These are phyloP conservation scores for Laspeyria flexula DNA, from an alignment of 2,888 invertebrate species.

Conservation along the genomic window DNA sequence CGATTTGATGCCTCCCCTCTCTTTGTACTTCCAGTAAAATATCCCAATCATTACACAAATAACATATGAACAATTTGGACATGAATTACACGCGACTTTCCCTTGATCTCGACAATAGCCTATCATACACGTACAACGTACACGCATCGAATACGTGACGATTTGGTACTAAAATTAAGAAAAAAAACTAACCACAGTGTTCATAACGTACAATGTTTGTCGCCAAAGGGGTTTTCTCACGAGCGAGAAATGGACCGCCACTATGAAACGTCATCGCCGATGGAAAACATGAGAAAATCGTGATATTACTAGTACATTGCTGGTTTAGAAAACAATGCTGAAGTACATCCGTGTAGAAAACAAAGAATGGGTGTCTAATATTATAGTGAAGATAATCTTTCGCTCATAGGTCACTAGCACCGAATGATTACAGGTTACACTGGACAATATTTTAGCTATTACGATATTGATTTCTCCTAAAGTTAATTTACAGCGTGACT, in stretches of 20 bases:
- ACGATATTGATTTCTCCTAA: slow-evolving; percentile 71
- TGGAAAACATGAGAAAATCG: slow-evolving; percentile 6
- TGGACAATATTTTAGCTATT: slow-evolving; percentile 70
- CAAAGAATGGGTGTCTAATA: slow-evolving; percentile 7
- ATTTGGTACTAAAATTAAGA: slow-evolving; percentile 37
- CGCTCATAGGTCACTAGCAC: slow-evolving; percentile 45
- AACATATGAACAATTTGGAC: background rate
- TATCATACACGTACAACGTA: slow-evolving; percentile 32
- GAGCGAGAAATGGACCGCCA: slow-evolving; percentile 36
- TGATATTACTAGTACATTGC: slow-evolving; percentile 6
- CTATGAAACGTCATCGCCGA: slow-evolving; percentile 4
- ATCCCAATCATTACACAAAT: background rate
- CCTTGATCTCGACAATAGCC: slow-evolving; percentile 24
- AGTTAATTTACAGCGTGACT: slow-evolving; percentile 60
- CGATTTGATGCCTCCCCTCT: too few species aligned
- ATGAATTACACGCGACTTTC: background rate
- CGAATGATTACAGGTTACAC: slow-evolving; percentile 56
- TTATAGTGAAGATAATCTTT: background rate
- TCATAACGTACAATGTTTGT: slow-evolving; percentile 53
- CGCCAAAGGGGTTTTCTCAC: slow-evolving; percentile 77
- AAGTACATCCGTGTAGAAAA: background rate
- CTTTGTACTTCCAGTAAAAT: too few species aligned
- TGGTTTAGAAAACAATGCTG: background rate
- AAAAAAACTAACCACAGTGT: slow-evolving; percentile 51
- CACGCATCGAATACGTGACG: slow-evolving; percentile 49